These are phyloP conservation scores for Choristoneura rosaceana DNA, from an alignment of 2,888 invertebrate species.

Conservation along the genomic window DNA sequence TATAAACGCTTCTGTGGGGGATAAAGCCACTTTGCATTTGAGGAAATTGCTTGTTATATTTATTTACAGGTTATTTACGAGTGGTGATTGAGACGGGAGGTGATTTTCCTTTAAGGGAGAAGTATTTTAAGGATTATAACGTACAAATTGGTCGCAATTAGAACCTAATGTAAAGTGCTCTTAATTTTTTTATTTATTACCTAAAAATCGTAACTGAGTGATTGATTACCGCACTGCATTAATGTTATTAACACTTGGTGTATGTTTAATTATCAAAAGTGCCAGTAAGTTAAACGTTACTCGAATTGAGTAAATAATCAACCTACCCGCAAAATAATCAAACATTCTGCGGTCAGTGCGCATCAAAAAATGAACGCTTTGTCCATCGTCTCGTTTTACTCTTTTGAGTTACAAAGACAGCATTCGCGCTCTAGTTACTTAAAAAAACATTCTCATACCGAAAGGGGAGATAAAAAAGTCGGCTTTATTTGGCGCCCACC, in stretches of 20 bases:
- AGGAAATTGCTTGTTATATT: not conserved
- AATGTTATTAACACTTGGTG: no score
- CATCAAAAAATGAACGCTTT: constrained; percentile 1
- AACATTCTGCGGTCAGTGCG: not conserved
- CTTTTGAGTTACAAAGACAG: constrained; percentile 17
- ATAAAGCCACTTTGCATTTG: not conserved
- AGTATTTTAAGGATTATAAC: no score
- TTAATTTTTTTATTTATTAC: not conserved
- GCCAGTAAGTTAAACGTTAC: not conserved
- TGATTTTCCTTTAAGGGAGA: no score
- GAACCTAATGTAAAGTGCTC: no score
- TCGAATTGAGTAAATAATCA: not conserved
- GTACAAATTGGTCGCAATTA: no score
- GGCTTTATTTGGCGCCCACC: constrained; percentile 15
- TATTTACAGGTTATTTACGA: no score
- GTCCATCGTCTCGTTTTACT: constrained; percentile 17
- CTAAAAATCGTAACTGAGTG: not conserved
- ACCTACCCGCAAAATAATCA: constrained; percentile 2
- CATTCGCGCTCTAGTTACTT: constrained; percentile 19
- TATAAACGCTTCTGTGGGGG: not conserved
- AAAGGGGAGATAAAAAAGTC: constrained; percentile 5
- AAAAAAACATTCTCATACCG: constrained; percentile 10
- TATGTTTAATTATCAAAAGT: not conserved
- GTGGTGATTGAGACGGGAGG: no score
- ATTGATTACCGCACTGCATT: no score